Base-by-base conservation (phyloP, 2,888 invertebrate genomes). In the Miltochrista miniata region DNA sequence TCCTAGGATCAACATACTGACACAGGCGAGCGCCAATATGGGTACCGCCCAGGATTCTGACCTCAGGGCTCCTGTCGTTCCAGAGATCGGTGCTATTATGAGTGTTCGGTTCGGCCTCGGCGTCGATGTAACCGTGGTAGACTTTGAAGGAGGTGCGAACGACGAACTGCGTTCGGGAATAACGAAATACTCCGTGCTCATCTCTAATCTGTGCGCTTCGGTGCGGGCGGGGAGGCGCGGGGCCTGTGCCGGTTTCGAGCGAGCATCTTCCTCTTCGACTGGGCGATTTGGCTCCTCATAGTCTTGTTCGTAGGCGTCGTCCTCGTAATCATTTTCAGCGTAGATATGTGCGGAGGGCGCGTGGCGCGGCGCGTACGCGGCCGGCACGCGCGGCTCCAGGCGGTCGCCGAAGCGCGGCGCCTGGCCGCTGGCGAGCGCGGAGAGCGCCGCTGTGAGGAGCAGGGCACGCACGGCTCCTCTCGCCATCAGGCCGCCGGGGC, bases 1-100 rank as follows among this genome's bases (percentile, higher is more conserved):
- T 48, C 95, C 94, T 81, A 98, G 96, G 69, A 96, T 93, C 14
- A 96, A 89, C 94, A 98, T 96, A 61, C 96, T 96, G 30, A 96
- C 93, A 34, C 96, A 95, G 49, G 97, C 96, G 55, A 98, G 93
- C 13, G 97, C 96, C 51, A 98, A 93, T 46, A 98, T 94, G 1
- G 98, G 98, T 62, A 98, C 94, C 34, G 98, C 97, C 98, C 98
- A 98, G 14, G 96, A 93, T 79, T 97, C 97, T 62, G 94, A 92
- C 48, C 96, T 92, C 43, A 95, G 83, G 45, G 93, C 85, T 5
- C 85, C 82, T 8, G 78, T 62, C 4, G 72, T 56, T 15, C 76
- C 79, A 41, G 78, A 68, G 7, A 78, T 75, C 48, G 83, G 54
- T 31, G 68, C 56, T 45, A 72, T 58, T 64, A 74, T 63, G 45